phyloP scores from a whole-genome alignment of 1,140 invertebrate genomes.

The Panagrolaimus sp. region DNA sequence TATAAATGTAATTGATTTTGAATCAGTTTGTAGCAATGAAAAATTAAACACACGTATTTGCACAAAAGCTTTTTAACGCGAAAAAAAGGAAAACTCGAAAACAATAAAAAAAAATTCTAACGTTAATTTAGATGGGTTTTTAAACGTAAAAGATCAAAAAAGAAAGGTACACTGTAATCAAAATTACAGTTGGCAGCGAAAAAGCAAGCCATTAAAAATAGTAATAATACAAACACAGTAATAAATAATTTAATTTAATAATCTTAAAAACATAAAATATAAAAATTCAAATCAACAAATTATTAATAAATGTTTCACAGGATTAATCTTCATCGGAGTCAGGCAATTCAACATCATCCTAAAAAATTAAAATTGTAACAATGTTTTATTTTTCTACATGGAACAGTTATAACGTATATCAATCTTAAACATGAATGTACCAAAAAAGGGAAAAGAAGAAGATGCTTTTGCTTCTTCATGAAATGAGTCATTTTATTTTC shows the following conservation, averaged over 20 bases:
- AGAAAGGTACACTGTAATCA: background rate
- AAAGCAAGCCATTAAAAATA: background rate
- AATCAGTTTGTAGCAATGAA: no score
- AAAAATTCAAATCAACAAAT: constrained; percentile 6
- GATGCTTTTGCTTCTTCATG: background rate
- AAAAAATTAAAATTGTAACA: background rate
- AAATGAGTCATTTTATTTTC: no score
- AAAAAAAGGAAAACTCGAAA: background rate
- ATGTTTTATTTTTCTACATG: background rate
- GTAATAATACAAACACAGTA: background rate
- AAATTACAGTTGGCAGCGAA: background rate
- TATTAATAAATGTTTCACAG: background rate
- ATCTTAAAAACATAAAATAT: background rate
- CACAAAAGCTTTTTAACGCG: background rate
- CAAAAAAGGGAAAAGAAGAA: constrained; percentile 3
- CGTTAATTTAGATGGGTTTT: background rate
- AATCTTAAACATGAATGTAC: background rate
- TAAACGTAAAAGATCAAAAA: background rate
- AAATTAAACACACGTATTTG: constrained; percentile 1
- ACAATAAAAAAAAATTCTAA: background rate
- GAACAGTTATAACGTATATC: background rate
- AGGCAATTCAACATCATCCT: constrained; percentile 11
- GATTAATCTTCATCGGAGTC: constrained; percentile 4
- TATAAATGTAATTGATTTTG: background rate
- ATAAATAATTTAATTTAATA: background rate